Percentiles rank a stretch among this genome's conserved stretches.
These are phyloP conservation scores for Antedon mediterranea DNA, from an alignment of 53 echinoderm and acorn worm species.

Conservation along the genomic window DNA sequence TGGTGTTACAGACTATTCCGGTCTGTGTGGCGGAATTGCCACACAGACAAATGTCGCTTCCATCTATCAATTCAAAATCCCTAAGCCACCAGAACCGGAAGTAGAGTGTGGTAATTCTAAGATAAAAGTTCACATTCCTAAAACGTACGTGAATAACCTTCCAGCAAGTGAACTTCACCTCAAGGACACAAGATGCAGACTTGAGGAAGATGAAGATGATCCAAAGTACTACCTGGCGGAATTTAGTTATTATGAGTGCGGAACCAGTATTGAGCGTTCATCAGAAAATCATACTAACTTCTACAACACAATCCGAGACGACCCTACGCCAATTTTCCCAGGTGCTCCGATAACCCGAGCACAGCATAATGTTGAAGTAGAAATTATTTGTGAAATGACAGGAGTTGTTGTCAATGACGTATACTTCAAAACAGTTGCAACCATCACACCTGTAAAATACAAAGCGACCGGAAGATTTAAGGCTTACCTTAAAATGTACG, in stretches of 20 bases:
- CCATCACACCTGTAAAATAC: background rate
- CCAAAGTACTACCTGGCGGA: background rate
- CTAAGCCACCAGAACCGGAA: background rate
- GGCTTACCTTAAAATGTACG: too few species aligned
- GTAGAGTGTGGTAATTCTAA: background rate
- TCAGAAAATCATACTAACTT: background rate
- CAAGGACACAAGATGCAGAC: background rate
- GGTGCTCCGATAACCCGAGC: background rate
- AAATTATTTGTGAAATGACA: background rate
- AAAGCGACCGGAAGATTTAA: background rate
- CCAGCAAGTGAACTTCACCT: background rate
- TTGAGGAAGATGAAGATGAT: background rate
- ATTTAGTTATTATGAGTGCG: background rate
- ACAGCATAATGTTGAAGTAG: background rate
- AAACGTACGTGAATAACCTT: background rate
- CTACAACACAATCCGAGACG: background rate
- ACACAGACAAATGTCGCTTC: background rate
- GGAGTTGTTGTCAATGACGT: background rate
- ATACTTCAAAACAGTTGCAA: background rate
- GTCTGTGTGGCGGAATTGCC: background rate
- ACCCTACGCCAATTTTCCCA: background rate
- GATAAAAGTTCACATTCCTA: background rate
- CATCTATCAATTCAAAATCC: background rate
- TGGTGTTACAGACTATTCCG: background rate
- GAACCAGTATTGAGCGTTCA: background rate